Base-by-base conservation (phyloP, 2,113 vertebrate genomes). In the Verasper variegatus region DNA sequence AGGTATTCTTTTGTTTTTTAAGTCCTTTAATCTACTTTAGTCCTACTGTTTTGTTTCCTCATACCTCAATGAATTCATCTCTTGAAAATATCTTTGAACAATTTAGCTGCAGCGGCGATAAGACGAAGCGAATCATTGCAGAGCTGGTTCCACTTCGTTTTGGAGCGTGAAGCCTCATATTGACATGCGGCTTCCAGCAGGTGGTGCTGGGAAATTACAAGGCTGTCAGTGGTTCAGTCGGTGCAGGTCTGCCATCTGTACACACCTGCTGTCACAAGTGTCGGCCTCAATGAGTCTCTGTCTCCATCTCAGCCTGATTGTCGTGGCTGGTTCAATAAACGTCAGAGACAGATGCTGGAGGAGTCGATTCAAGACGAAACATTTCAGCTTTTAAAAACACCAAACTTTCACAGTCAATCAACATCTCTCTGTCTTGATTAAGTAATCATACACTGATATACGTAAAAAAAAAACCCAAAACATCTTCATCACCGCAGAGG, bases 181-280 rank as follows among this genome's bases (percentile, higher is more conserved):
- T 58, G 68, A 21, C 66, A 23, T 47, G 9, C 35, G 60, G 47
- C 59, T 35, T 73, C 87, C 83, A 88, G 68, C 73, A 87, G 83
- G 82, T 74, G 86, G 81, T 23, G 80, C 81, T 81, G 52, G 66
- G 51, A 68, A 68, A 68, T 68, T 40, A 55, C n/a, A 31, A 24
- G 51, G 27, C 8, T 23, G 51, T 55, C 49, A 55, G 26, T 42
- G 40, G 5, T 55, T 35, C 21, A 57, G 37, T n/a, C 18, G 57
- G n/a, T 31, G 35, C 49, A 64, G 68, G 52, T 78, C 37, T n/a
- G 8, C 20, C 37, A 65, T 56, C 62, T 65, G 58, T 51, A 59
- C 24, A 2, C 17, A 63, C 42, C 40, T 58, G 68, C 70, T 74
- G 71, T 76, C 74, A 63, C 56, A 65, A 26, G 76, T 71, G 75